These are phyloP conservation scores for Malurus elegans DNA, from an alignment of 2,113 vertebrate genomes.

Conservation along the genomic window DNA sequence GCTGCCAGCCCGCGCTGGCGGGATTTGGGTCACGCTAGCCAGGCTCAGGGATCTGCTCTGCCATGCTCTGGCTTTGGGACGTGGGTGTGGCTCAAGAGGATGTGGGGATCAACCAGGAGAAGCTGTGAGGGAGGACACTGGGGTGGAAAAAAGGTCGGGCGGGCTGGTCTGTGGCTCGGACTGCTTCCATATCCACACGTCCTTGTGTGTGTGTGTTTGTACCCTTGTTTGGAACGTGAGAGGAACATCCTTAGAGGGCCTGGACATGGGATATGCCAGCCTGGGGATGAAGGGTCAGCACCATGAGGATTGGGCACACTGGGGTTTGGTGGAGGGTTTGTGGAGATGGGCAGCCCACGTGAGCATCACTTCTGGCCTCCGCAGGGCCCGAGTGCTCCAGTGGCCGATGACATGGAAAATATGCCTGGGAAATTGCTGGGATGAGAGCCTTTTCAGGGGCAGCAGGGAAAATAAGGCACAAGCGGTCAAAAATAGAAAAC, in stretches of 20 bases:
- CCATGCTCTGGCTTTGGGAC: not conserved
- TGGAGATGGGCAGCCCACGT: rapidly evolving
- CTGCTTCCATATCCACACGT: not conserved
- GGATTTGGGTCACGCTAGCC: conserved; percentile 47
- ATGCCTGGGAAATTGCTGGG: not conserved
- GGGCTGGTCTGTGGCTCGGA: rapidly evolving
- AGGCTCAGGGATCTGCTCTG: not conserved
- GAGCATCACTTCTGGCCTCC: not conserved
- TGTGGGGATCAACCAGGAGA: not conserved
- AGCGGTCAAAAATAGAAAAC: conserved; percentile 76
- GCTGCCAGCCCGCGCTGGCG: not conserved
- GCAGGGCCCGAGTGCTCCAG: not conserved
- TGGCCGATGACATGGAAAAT: not conserved
- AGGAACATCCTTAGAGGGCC: not conserved
- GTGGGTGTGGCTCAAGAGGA: not conserved
- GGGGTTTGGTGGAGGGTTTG: not conserved
- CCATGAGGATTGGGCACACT: rapidly evolving
- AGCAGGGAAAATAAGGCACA: conserved; percentile 74
- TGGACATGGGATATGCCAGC: not conserved
- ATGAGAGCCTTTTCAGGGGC: conserved; percentile 36
- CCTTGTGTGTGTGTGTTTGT: not conserved
- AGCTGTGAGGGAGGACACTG: not conserved
- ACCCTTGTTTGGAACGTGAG: not conserved
- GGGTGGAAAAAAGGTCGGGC: not conserved
- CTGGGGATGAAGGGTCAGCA: not conserved